phyloP scores from a whole-genome alignment of 2,113 vertebrate species.

The Tenrec ecaudatus region DNA sequence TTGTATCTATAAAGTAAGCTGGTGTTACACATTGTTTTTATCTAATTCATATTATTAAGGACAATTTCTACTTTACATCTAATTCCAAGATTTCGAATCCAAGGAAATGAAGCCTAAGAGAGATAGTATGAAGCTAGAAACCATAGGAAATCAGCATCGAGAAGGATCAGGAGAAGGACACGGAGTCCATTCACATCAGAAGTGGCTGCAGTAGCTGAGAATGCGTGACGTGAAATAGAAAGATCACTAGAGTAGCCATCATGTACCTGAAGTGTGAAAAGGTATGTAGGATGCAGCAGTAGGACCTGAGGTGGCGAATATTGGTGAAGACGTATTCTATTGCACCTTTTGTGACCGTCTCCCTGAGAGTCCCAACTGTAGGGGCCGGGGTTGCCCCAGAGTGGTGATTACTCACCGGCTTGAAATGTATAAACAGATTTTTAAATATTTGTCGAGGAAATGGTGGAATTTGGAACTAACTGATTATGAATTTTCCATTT shows the following conservation, averaged over 20 bases:
- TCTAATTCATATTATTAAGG: not conserved
- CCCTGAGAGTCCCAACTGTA: not conserved
- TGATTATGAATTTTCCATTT: not conserved
- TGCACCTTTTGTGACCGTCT: not conserved
- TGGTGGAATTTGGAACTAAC: constrained; percentile 34
- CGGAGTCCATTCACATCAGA: not conserved
- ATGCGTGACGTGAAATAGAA: not conserved
- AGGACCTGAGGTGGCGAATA: no score
- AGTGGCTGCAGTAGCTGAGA: not conserved
- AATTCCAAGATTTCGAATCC: not conserved
- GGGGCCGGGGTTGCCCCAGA: not conserved
- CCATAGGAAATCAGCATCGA: not conserved
- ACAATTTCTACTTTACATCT: not conserved
- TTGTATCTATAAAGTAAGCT: not conserved
- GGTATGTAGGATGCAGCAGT: not conserved
- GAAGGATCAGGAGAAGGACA: not conserved
- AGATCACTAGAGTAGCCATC: not conserved
- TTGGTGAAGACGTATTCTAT: not conserved
- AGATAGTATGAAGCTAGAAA: not conserved
- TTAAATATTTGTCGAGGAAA: constrained; percentile 12
- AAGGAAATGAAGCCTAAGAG: not conserved
- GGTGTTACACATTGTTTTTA: no score
- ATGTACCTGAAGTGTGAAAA: not conserved
- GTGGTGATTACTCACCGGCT: not conserved
- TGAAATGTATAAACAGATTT: not conserved